Conservation (phyloP, 2,888 invertebrate genomes). For the Spodoptera littoralis region DNA sequence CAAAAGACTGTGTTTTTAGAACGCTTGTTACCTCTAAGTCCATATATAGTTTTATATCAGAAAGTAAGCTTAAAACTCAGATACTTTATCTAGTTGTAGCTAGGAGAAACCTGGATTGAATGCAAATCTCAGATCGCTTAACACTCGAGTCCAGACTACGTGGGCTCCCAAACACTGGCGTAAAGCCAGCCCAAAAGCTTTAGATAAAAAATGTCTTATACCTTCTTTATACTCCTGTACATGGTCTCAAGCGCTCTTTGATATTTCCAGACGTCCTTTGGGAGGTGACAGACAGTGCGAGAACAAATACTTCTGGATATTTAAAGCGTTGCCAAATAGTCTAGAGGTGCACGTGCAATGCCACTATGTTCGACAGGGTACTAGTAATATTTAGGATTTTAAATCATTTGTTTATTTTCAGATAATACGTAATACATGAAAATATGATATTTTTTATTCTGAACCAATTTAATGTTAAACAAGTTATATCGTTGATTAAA, state of each 20-base stretch:
- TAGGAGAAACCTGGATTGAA: too few species aligned
- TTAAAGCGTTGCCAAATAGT: conserved; percentile 33
- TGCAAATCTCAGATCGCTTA: too few species aligned
- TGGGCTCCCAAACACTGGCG: not conserved
- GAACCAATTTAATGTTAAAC: too few species aligned
- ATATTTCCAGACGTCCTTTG: conserved; percentile 21
- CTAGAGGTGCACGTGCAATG: conserved; percentile 27
- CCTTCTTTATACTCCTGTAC: not conserved
- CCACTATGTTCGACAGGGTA: conserved; percentile 12
- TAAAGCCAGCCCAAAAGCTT: not conserved
- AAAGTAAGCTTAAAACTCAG: too few species aligned
- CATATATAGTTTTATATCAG: too few species aligned
- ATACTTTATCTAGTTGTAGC: too few species aligned
- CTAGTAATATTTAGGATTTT: conserved; percentile 6
- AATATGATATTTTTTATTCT: too few species aligned
- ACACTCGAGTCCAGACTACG: not conserved
- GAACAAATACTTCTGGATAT: conserved; percentile 20
- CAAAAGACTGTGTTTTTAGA: too few species aligned
- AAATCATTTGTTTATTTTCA: too few species aligned
- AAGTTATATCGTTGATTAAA: too few species aligned
- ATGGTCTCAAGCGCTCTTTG: conserved; percentile 6
- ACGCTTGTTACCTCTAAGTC: too few species aligned
- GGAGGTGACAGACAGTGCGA: conserved; percentile 8
- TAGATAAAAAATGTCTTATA: conserved; percentile 1
- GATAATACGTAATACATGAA: too few species aligned